Percentiles rank a stretch among this genome's conserved stretches.
Conservation (phyloP, 2,113 vertebrate species). For the Macroglossus sobrinus region DNA sequence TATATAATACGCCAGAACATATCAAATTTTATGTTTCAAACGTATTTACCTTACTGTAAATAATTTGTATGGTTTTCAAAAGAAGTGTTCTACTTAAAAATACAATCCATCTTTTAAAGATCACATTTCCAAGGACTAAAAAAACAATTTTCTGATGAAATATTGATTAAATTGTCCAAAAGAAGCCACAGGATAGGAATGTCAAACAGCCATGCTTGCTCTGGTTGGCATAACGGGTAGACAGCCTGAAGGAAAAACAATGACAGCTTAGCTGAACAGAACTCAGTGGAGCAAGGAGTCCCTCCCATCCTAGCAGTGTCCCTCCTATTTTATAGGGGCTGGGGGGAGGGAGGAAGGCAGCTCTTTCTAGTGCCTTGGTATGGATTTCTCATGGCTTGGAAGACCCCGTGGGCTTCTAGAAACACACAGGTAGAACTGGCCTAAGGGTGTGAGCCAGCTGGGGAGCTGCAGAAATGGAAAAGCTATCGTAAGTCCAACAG, state of each 20-base stretch:
- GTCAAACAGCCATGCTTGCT: neutral
- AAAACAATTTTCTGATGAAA: slow-evolving; percentile 41
- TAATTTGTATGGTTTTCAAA: neutral
- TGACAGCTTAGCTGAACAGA: neutral
- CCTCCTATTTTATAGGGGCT: neutral
- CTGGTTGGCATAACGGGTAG: neutral
- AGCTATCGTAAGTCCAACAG: neutral
- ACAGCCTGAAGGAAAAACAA: neutral
- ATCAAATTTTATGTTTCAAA: neutral
- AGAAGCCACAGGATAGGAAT: neutral
- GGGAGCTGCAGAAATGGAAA: neutral
- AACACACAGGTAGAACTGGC: neutral
- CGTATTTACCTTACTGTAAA: neutral
- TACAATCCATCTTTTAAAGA: neutral
- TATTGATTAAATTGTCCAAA: slow-evolving; percentile 35
- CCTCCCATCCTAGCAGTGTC: neutral
- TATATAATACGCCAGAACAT: neutral
- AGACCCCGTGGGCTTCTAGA: neutral
- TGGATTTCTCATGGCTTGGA: neutral
- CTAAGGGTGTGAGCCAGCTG: neutral
- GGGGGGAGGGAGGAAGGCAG: neutral
- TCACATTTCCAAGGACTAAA: neutral
- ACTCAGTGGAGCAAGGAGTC: neutral
- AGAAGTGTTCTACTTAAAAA: neutral
- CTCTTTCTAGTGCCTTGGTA: neutral